Percentiles rank a stretch among this genome's conserved stretches.
Evolutionary conservation across 2,797 vertebrate genomes (phyloP).

Genomic region (Spondyliosoma cantharus): DNA sequence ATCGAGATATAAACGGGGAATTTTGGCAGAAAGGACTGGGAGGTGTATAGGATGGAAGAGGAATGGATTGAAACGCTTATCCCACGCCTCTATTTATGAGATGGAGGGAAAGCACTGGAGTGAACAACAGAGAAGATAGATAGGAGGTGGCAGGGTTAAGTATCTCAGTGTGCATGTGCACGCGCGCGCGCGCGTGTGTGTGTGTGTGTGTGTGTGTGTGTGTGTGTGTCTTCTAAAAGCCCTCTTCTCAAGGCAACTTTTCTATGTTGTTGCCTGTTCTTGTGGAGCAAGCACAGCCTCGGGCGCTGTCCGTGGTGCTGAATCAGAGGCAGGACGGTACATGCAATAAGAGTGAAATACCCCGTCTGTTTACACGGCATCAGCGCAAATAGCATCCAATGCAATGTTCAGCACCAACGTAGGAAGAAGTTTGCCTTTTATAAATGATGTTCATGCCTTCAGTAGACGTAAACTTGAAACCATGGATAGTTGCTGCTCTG

Average conservation of each 20-base stretch:
- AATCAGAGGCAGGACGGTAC: slow-evolving; percentile 28
- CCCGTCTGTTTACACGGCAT: slow-evolving; percentile 28
- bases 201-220: slow-evolving; percentile 8
- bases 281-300: slow-evolving; percentile 22
- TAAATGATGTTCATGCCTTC: not conserved
- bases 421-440: not conserved
- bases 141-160: slow-evolving; percentile 41
- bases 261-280: slow-evolving; percentile 15
- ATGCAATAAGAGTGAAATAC: slow-evolving; percentile 33
- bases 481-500: not conserved
- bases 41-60: slow-evolving; percentile 29
- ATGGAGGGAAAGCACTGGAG: slow-evolving; percentile 36
- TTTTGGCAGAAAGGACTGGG: slow-evolving; percentile 33
- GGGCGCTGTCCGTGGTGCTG: slow-evolving; percentile 66
- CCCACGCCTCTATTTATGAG: slow-evolving; percentile 35
- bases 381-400: not conserved
- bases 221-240: slow-evolving; percentile 18
- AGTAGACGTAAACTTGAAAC: not conserved
- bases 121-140: slow-evolving; percentile 32
- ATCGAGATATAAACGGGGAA: slow-evolving; percentile 35
- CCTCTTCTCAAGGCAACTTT: slow-evolving; percentile 7
- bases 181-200: not conserved
- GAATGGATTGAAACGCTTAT: slow-evolving; percentile 49
- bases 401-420: not conserved
- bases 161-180: slow-evolving; percentile 17